Evolutionary conservation across 2,888 invertebrate species (phyloP), one percentile per base, ranked within the genome.

Genomic region (Limnephilus lunatus): DNA sequence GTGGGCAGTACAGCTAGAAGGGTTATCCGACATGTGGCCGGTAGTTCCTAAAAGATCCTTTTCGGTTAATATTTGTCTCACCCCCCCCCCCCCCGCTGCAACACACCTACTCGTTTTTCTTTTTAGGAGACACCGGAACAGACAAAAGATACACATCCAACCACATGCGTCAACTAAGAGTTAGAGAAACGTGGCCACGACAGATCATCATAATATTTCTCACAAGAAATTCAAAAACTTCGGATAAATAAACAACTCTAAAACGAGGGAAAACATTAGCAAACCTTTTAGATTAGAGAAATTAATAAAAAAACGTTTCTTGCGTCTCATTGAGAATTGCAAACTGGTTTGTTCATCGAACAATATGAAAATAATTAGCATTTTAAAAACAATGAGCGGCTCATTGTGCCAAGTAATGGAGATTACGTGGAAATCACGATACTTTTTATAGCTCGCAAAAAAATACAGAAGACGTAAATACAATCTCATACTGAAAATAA

Each of bases 41-140:
- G 81, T n/a, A 81, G 30, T 31, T 82, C 15, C 3, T 15, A 30
- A 32, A 30, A 15, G 82, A 81, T 82, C 82, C 32, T 82, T 82
- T 31, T 82, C 30, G 32, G 82, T 31, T 83, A 9, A 7, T 83
- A 25, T 83, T 82, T 31, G 82, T 82, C 15, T 15, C 81, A n/a
- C 81, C 19, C n/a, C 9, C 81, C 2, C 82, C 82, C 2, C 31
- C 12, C 82, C 31, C 82, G 14, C 15, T 82, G 14, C 31, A 81
- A 81, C 30, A 81, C 82, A 31, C 82, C 32, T 31, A 82, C 82
- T 82, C 82, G 31, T 82, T 15, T 82, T 82, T 15, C 82, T 32
- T 31, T 32, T 82, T 82, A 82, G 85, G 85, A 32, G 32, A 39
- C 39, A 85, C 85, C 85, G 85, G 85, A 85, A 85, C 85, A 85